Conservation (phyloP, 2,113 vertebrate species). For the Sus scrofa region T2T-Sscrofa CM000812.6:258195001-258195500, state of each 20-base stretch:
- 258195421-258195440: too few species aligned
- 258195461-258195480: too few species aligned
- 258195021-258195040: background rate
- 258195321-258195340: background rate
- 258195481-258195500: background rate
- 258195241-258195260: background rate
- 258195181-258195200: background rate
- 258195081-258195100: background rate
- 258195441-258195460: too few species aligned
- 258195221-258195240: background rate
- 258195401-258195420: too few species aligned
- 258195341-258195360: background rate
- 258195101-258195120: background rate
- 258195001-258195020: background rate
- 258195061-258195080: background rate
- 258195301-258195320: background rate
- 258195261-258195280: background rate
- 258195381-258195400: background rate
- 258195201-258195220: background rate
- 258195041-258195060: slow-evolving; percentile 1
- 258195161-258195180: background rate
- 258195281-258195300: background rate
- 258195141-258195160: background rate
- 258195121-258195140: background rate
- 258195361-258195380: background rate